Conservation (phyloP, 2,113 vertebrate species). For the Bolborhynchus lineola region DNA sequence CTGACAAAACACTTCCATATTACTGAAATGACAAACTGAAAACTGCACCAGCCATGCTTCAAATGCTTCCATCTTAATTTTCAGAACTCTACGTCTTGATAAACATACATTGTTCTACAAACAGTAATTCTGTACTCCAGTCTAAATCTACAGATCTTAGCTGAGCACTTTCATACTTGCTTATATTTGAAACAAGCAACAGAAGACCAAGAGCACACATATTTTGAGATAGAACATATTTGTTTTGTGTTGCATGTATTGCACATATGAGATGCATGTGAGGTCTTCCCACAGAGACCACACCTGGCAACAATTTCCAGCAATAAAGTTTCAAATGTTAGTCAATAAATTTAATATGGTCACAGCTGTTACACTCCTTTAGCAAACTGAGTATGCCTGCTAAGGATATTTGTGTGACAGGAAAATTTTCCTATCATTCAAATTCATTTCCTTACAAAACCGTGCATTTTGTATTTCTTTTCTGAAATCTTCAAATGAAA, state of each 20-base stretch:
- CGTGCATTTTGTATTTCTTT: not conserved
- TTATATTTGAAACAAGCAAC: not conserved
- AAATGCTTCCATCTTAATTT: not conserved
- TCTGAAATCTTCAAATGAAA: not conserved
- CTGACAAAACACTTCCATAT: not conserved
- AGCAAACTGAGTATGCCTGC: not conserved
- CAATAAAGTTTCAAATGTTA: not conserved
- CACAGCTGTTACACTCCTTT: not conserved
- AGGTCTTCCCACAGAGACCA: not conserved
- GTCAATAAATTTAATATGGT: not conserved
- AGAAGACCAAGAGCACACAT: not conserved
- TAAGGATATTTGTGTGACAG: not conserved
- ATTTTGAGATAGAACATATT: not conserved
- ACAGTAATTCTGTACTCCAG: not conserved
- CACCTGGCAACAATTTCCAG: not conserved
- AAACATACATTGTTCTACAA: not conserved
- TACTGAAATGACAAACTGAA: not conserved
- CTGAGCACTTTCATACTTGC: not conserved
- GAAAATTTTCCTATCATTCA: not conserved
- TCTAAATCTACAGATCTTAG: not conserved
- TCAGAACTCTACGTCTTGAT: not conserved
- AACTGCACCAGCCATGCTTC: not conserved
- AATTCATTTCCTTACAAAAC: not conserved
- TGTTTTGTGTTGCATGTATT: not conserved
- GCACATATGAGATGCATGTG: not conserved